These are phyloP conservation scores for Drosophila arawakana DNA, from an alignment of 1,140 invertebrate species.

Conservation along the genomic window DNA sequence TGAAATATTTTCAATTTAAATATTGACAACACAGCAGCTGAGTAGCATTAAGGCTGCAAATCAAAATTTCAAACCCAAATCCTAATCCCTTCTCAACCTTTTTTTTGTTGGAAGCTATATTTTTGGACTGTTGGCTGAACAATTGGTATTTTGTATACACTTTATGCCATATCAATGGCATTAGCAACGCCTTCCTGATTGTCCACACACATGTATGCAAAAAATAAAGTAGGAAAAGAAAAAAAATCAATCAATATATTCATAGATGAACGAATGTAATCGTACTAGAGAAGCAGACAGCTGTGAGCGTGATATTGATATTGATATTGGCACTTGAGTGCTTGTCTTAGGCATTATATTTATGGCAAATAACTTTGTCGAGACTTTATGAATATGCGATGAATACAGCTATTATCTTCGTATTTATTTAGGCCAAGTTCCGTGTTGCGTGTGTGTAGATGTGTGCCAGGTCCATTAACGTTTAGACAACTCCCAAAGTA, in stretches of 20 bases:
- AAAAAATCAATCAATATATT: conserved; percentile 62
- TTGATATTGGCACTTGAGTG: conserved; percentile 25
- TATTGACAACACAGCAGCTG: conserved; percentile 51
- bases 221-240: background rate
- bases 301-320: conserved; percentile 18
- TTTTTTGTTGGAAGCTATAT: conserved; percentile 1
- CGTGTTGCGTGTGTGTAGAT: conserved; percentile 2
- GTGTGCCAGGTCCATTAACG: background rate
- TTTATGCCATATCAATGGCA: conserved; percentile 57
- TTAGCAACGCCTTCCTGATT: conserved; percentile 50
- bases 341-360: conserved; percentile 15
- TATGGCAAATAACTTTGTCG: conserved; percentile 23
- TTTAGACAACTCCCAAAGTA: background rate
- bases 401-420: conserved; percentile 1
- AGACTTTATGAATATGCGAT: conserved; percentile 27
- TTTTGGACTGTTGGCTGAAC: conserved; percentile 25
- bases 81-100: conserved; percentile 12
- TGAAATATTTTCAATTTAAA: conserved; percentile 75
- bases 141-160: conserved; percentile 44
- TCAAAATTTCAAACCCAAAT: conserved; percentile 15
- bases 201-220: conserved; percentile 52
- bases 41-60: conserved; percentile 25
- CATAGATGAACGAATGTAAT: conserved; percentile 1
- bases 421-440: conserved; percentile 2
- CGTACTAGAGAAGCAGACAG: conserved; percentile 5